phyloP scores from a whole-genome alignment of 1,140 invertebrate species.

The Paraescarpia echinospica region DNA sequence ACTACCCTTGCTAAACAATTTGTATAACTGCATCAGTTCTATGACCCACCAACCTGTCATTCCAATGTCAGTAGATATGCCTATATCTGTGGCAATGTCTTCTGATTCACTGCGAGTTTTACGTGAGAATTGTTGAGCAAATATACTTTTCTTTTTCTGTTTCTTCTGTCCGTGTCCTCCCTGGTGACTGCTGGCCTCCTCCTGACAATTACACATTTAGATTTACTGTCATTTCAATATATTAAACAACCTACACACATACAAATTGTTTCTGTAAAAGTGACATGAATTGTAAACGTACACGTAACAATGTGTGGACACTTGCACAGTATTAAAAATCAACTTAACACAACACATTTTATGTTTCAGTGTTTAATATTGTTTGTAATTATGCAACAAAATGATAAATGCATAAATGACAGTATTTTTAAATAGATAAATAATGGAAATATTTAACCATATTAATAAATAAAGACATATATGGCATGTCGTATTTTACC shows the following conservation, averaged over 20 bases:
- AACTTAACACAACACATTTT: background rate
- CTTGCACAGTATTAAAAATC: too few relatives aligned
- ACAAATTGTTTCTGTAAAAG: too few relatives aligned
- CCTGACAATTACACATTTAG: background rate
- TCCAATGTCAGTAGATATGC: background rate
- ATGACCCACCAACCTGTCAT: background rate
- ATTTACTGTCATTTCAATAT: background rate
- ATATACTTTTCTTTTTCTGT: slow-evolving; percentile 48
- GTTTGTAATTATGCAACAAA: background rate
- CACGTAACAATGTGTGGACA: too few relatives aligned
- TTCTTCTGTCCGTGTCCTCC: background rate
- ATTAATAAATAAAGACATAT: too few relatives aligned
- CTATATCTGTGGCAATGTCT: background rate
- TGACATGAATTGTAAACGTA: too few relatives aligned
- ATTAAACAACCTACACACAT: too few relatives aligned
- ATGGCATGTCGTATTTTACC: background rate
- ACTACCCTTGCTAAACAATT: too few relatives aligned
- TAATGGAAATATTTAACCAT: background rate
- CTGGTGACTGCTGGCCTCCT: background rate
- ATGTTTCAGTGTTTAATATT: background rate
- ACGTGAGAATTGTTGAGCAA: slow-evolving; percentile 46
- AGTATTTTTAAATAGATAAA: background rate
- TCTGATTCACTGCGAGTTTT: slow-evolving; percentile 7
- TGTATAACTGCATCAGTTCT: background rate
- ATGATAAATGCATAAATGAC: background rate